Percentiles rank a stretch among this genome's conserved stretches.
Evolutionary conservation across 1,140 invertebrate species (phyloP).

Genomic region (Drosophila kanapiae): DNA sequence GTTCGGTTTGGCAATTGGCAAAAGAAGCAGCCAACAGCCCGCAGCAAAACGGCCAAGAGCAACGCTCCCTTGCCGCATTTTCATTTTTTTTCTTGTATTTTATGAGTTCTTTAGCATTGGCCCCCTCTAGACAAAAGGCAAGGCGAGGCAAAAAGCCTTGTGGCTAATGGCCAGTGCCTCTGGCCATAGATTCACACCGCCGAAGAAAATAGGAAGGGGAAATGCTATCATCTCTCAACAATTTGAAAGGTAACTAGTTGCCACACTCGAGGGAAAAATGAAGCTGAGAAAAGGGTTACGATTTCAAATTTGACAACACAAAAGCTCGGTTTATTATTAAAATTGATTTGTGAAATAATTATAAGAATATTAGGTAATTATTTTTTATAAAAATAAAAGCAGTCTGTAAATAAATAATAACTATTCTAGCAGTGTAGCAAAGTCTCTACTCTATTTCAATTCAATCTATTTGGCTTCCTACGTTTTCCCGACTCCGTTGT

Average conservation of each 20-base stretch:
- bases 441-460: not conserved
- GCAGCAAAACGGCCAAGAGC: slow-evolving; percentile 31
- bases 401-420: no score
- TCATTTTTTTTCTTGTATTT: slow-evolving; percentile 23
- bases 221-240: slow-evolving; percentile 47
- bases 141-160: slow-evolving; percentile 53
- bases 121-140: slow-evolving; percentile 33
- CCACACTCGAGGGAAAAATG: not conserved
- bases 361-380: not conserved
- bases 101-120: slow-evolving; percentile 77
- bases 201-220: slow-evolving; percentile 10
- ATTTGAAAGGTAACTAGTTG: slow-evolving; percentile 48
- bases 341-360: not conserved
- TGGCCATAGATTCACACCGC: slow-evolving; percentile 16
- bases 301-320: not conserved
- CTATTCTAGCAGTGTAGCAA: not conserved
- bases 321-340: no score
- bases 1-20: slow-evolving; percentile 55
- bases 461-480: not conserved
- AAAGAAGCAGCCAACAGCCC: slow-evolving; percentile 18
- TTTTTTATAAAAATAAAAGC: not conserved
- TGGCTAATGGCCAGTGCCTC: slow-evolving; percentile 50
- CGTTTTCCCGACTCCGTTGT: no score
- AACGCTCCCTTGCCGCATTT: slow-evolving; percentile 29
- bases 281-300: not conserved